Evolutionary conservation across 2,888 invertebrate genomes (phyloP).

Genomic region (Temnothorax rugatulus): DNA sequence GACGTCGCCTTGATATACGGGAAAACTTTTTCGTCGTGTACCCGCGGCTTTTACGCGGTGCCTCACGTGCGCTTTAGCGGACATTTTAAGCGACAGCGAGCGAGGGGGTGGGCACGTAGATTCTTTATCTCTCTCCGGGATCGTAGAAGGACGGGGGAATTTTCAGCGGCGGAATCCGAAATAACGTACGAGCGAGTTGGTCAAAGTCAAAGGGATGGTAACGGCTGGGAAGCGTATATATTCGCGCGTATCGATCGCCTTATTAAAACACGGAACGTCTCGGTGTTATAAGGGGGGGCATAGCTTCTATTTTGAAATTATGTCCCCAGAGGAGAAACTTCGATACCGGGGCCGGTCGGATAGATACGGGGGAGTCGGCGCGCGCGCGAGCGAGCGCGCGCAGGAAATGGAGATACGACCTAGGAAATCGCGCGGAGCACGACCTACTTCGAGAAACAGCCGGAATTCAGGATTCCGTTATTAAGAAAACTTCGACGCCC

Average conservation of each 20-base stretch:
- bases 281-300: conserved; percentile 1
- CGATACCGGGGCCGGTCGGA: conserved; percentile 32
- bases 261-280: conserved; percentile 26
- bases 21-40: conserved; percentile 57
- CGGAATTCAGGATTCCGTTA: conserved; percentile 69
- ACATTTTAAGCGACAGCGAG: conserved; percentile 23
- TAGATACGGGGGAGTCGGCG: conserved; percentile 33
- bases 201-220: conserved; percentile 2
- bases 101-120: conserved; percentile 4
- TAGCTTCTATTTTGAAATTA: conserved; percentile 42
- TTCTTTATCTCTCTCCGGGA: conserved; percentile 8
- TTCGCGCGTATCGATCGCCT: conserved; percentile 16
- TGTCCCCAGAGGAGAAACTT: conserved; percentile 43
- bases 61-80: conserved; percentile 13
- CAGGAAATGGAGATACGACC: conserved; percentile 52
- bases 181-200: conserved; percentile 12
- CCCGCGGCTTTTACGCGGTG: conserved; percentile 23
- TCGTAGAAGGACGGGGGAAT: neutral
- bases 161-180: neutral
- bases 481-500: conserved; percentile 71
- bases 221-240: neutral
- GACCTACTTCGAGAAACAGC: conserved; percentile 68
- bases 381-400: neutral
- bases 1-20: conserved; percentile 47
- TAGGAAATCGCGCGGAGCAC: conserved; percentile 41